phyloP scores from a whole-genome alignment of 2,797 vertebrate species.

The Lagodon rhomboides region DNA sequence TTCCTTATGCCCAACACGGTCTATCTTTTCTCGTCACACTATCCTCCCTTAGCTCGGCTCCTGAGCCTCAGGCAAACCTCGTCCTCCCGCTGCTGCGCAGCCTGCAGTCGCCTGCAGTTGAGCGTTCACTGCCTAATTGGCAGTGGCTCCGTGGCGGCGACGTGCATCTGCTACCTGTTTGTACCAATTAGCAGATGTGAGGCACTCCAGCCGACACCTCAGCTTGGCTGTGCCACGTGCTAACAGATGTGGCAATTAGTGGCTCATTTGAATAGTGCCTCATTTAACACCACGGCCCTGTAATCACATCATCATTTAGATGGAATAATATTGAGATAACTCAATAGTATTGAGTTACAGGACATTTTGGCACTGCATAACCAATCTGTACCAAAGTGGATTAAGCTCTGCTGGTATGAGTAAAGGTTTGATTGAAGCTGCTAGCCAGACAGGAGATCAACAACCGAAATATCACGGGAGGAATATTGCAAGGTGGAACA shows the following conservation, averaged over 20 bases:
- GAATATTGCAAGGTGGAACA: constrained; percentile 19
- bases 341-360: constrained; percentile 59
- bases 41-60: constrained; percentile 54
- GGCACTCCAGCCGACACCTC: constrained; percentile 83
- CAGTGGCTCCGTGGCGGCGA: constrained; percentile 74
- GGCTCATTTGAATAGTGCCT: constrained; percentile 91
- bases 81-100: constrained; percentile 50
- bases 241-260: constrained; percentile 93
- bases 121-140: constrained; percentile 82
- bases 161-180: constrained; percentile 90
- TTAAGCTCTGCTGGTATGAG: constrained; percentile 40
- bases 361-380: constrained; percentile 48
- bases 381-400: constrained; percentile 52
- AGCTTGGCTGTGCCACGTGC: constrained; percentile 83
- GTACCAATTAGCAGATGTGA: constrained; percentile 89
- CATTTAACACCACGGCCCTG: constrained; percentile 89
- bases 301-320: constrained; percentile 90
- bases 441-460: constrained; percentile 13
- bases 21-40: constrained; percentile 48
- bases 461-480: background rate
- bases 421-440: constrained; percentile 27
- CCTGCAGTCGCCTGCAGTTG: constrained; percentile 70
- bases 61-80: constrained; percentile 67
- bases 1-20: constrained; percentile 44
- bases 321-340: constrained; percentile 63